phyloP scores from a whole-genome alignment of 2,113 vertebrate species.

The Hippocampus abdominalis region DNA sequence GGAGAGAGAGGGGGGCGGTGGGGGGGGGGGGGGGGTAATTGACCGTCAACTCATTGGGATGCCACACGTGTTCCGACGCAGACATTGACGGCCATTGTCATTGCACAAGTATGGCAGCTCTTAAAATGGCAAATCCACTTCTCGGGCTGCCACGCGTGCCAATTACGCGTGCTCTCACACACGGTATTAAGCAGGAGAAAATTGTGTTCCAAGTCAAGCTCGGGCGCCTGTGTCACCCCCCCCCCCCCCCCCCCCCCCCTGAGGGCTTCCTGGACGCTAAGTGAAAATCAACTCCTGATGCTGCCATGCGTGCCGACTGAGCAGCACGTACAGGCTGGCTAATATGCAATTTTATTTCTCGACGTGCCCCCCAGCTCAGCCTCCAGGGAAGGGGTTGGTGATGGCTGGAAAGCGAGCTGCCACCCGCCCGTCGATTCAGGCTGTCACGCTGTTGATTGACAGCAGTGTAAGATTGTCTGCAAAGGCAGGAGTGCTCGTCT shows the following conservation, averaged over 20 bases:
- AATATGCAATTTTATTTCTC: conserved; percentile 47
- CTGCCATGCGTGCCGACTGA: neutral
- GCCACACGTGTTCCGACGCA: no score
- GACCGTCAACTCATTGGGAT: no score
- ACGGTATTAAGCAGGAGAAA: neutral
- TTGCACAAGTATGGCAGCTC: neutral
- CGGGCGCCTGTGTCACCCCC: neutral
- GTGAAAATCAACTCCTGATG: conserved; percentile 61
- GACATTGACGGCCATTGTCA: neutral
- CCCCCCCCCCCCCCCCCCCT: conserved; percentile 38
- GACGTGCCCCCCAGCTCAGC: conserved; percentile 22
- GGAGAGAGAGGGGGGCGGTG: no score
- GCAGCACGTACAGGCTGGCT: conserved; percentile 20
- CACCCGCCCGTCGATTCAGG: neutral
- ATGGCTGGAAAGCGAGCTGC: neutral
- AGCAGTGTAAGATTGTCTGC: neutral
- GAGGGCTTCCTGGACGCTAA: conserved; percentile 46
- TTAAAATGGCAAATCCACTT: neutral
- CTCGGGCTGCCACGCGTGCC: no score
- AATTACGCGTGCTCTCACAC: neutral
- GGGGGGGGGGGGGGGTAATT: no score
- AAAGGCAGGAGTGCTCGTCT: neutral
- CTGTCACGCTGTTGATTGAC: neutral
- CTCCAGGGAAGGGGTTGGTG: conserved; percentile 20
- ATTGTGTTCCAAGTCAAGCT: neutral